A percentile compares a stretch with the other conserved stretches of the same genome.
Conservation (phyloP, 2,113 vertebrate species). For the Lophochroa leadbeateri region DNA sequence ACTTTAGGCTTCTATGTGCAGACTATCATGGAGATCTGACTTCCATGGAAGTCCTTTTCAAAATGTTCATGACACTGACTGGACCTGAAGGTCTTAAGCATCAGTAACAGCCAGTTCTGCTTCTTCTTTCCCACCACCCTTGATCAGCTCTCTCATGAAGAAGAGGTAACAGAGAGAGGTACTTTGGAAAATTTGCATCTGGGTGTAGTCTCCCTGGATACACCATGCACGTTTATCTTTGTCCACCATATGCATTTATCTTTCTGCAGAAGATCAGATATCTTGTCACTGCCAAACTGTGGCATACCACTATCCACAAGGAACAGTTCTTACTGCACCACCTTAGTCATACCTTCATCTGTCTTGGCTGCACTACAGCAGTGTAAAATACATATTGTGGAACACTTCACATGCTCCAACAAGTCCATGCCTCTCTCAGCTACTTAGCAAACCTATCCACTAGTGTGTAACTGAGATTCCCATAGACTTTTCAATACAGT, state of each 20-base stretch:
- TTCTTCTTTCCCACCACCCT: background rate
- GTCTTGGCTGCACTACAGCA: background rate
- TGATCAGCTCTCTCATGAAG: background rate
- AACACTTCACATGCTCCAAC: background rate
- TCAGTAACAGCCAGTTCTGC: background rate
- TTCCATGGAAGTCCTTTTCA: background rate
- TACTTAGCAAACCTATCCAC: background rate
- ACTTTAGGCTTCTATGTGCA: background rate
- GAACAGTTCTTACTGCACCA: background rate
- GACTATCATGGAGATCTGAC: background rate
- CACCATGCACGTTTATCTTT: rapidly evolving
- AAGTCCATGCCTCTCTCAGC: background rate
- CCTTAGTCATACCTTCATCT: background rate
- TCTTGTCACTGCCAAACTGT: background rate
- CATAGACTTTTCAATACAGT: background rate
- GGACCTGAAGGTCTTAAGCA: background rate
- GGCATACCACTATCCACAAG: background rate
- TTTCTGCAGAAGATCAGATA: background rate
- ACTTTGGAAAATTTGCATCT: background rate
- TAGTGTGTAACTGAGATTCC: background rate
- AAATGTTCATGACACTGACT: background rate
- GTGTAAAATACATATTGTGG: background rate
- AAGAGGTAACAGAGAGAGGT: background rate
- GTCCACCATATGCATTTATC: rapidly evolving
- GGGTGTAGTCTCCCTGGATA: background rate